phyloP scores from a whole-genome alignment of 2,113 vertebrate species.

The Muntiacus muntjak region DNA sequence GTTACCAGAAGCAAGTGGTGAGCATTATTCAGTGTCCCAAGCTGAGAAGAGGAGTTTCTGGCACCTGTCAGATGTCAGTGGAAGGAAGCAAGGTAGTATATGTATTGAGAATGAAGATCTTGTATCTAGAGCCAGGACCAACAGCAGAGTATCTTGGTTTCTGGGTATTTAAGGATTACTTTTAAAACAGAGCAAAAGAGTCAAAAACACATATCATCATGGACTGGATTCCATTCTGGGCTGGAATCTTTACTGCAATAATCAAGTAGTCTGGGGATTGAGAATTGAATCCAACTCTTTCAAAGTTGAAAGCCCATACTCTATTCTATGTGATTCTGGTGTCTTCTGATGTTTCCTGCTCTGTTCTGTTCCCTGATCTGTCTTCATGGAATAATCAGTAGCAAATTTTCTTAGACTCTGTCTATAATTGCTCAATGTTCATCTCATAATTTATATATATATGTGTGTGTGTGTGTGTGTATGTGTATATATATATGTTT shows the following conservation, averaged over 20 bases:
- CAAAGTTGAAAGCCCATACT: neutral
- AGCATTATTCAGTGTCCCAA: neutral
- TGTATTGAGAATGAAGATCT: neutral
- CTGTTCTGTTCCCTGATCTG: neutral
- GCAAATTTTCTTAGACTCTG: neutral
- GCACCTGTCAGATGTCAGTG: neutral
- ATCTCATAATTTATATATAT: neutral
- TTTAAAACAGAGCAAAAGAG: neutral
- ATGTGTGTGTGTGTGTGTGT: rapidly evolving
- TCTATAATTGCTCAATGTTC: neutral
- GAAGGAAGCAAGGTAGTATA: neutral
- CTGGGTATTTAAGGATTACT: neutral
- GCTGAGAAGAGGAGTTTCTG: neutral
- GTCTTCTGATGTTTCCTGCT: neutral
- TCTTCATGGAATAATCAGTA: neutral
- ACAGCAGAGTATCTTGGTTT: neutral
- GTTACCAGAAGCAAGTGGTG: neutral
- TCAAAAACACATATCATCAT: neutral
- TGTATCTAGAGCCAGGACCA: neutral
- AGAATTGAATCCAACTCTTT: neutral
- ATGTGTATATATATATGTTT: neutral
- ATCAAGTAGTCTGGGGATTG: neutral
- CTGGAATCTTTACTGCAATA: neutral
- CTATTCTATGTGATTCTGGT: neutral
- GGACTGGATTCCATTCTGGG: neutral